A percentile compares a stretch with the other conserved stretches of the same genome.
phyloP scores from a whole-genome alignment of 2,888 invertebrate species.

The Trisateles emortualis region DNA sequence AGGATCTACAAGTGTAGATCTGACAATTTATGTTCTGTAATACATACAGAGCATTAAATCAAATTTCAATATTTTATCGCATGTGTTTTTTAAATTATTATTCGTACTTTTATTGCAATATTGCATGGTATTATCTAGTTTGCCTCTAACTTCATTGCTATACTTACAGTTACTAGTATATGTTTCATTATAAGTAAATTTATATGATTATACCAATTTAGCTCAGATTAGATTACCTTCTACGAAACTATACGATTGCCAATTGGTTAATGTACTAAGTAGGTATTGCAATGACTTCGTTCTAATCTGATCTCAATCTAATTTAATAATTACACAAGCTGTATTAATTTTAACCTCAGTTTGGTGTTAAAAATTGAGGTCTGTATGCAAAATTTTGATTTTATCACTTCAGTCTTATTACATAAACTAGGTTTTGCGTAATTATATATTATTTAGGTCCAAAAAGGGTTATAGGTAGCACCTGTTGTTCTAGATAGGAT shows the following conservation, averaged over 20 bases:
- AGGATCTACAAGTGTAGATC: no score
- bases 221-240: no score
- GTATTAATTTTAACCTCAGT: constrained; percentile 1
- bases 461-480: no score
- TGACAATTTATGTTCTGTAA: no score
- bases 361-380: constrained; percentile 5
- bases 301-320: constrained; percentile 32
- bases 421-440: not conserved
- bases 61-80: no score
- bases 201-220: constrained; percentile 41
- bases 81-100: not conserved
- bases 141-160: constrained; percentile 23
- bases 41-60: no score
- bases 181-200: constrained; percentile 29
- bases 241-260: constrained; percentile 21
- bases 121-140: constrained; percentile 27
- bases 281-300: constrained; percentile 20
- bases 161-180: constrained; percentile 2
- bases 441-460: not conserved
- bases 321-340: constrained; percentile 34
- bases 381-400: constrained; percentile 3
- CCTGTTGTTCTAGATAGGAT: no score
- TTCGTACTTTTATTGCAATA: constrained; percentile 4
- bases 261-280: constrained; percentile 33
- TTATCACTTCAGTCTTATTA: not conserved